A percentile compares a stretch with the other conserved stretches of the same genome.
phyloP scores from a whole-genome alignment of 2,888 invertebrate genomes.

The Brassicogethes aeneus region DNA sequence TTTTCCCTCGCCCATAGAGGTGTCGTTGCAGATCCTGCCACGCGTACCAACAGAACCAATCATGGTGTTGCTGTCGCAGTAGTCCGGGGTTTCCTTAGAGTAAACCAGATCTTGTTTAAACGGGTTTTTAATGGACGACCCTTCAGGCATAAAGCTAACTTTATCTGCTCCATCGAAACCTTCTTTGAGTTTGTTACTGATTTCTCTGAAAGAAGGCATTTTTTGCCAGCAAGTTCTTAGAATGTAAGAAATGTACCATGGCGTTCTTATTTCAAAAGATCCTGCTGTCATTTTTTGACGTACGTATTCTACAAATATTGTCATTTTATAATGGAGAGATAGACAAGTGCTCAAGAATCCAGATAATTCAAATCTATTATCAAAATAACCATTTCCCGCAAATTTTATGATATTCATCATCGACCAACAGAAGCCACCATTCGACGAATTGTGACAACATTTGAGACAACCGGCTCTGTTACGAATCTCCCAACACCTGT shows the following conservation, averaged over 20 bases:
- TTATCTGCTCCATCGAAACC: slow-evolving; percentile 89
- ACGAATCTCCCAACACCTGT: too few species aligned
- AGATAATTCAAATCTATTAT: too few species aligned
- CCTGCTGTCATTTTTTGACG: too few species aligned
- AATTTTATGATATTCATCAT: too few species aligned
- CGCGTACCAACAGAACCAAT: slow-evolving; percentile 81
- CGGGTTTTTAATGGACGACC: slow-evolving; percentile 70
- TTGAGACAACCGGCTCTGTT: too few species aligned
- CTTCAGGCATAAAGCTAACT: slow-evolving; percentile 78
- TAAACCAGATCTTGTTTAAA: slow-evolving; percentile 77
- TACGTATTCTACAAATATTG: too few species aligned
- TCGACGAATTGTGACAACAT: too few species aligned
- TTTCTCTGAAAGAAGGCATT: slow-evolving; percentile 80
- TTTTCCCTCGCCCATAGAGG: slow-evolving; percentile 70
- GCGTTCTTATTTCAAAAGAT: too few species aligned
- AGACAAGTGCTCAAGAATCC: too few species aligned
- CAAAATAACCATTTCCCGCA: too few species aligned
- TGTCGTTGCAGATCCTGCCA: slow-evolving; percentile 74
- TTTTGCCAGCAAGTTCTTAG: slow-evolving; percentile 85
- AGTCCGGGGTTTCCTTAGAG: slow-evolving; percentile 86
- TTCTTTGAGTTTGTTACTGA: slow-evolving; percentile 75
- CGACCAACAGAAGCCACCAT: too few species aligned
- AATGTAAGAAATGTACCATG: slow-evolving; percentile 85
- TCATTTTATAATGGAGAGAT: too few species aligned
- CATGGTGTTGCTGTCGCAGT: slow-evolving; percentile 69